Percentiles rank a stretch among this genome's conserved stretches.
These are phyloP conservation scores for Glomeris maerens DNA, from an alignment of 1,140 invertebrate species.

Conservation along the genomic window DNA sequence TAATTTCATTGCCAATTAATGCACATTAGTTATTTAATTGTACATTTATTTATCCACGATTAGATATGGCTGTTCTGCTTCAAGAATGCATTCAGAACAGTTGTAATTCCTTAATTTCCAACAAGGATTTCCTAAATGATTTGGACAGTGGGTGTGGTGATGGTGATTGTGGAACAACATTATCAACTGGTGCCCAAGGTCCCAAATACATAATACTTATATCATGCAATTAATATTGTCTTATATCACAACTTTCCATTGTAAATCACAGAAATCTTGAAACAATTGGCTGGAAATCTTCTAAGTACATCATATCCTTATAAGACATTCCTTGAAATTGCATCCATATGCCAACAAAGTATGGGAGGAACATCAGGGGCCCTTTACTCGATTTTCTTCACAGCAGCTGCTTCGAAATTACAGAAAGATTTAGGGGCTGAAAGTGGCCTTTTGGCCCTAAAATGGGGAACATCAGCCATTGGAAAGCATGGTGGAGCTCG, in stretches of 20 bases:
- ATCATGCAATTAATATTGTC: no score
- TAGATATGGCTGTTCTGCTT: no score
- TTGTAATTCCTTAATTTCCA: constrained; percentile 33
- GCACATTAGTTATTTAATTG: no score
- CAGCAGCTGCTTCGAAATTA: constrained; percentile 39
- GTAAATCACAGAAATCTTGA: no score
- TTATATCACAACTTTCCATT: no score
- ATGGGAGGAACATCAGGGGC: constrained; percentile 60
- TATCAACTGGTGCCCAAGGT: constrained; percentile 45
- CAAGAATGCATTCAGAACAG: not conserved
- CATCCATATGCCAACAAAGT: constrained; percentile 38
- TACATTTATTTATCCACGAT: no score
- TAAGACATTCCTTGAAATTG: constrained; percentile 13
- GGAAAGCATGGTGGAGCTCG: constrained; percentile 55
- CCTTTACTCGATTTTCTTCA: constrained; percentile 53
- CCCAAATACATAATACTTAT: no score
- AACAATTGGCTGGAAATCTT: no score
- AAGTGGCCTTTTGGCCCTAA: constrained; percentile 37
- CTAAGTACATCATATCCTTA: constrained; percentile 6
- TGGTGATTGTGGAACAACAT: constrained; percentile 63
- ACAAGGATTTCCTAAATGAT: constrained; percentile 47
- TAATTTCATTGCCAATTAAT: no score
- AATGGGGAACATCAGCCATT: constrained; percentile 40
- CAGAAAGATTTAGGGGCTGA: constrained; percentile 17
- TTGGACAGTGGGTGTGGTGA: constrained; percentile 63